A percentile compares a stretch with the other conserved stretches of the same genome.
These are phyloP conservation scores for Melanotaenia trifasciata DNA, from an alignment of 2,797 vertebrate genomes.

Conservation along the genomic window DNA sequence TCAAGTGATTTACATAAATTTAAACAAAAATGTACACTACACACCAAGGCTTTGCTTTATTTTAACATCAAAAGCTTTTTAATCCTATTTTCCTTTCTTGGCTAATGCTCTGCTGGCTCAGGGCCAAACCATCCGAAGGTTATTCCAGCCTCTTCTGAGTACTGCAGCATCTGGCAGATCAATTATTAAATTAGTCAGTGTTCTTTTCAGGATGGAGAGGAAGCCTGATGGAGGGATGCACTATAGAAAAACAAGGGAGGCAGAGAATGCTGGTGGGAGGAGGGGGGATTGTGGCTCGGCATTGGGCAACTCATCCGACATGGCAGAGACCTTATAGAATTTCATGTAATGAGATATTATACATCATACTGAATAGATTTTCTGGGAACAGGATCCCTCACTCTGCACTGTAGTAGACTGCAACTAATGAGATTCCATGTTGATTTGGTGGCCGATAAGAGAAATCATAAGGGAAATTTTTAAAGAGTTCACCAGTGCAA, in stretches of 20 bases:
- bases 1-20: conserved; percentile 64
- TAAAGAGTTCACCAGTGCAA: conserved; percentile 16
- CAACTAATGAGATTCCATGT: conserved; percentile 64
- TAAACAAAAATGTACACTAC: conserved; percentile 54
- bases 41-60: conserved; percentile 49
- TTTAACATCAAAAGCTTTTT: conserved; percentile 77
- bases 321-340: conserved; percentile 73
- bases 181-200: conserved; percentile 85
- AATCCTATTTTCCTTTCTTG: conserved; percentile 80
- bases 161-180: conserved; percentile 86
- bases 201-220: conserved; percentile 76
- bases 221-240: conserved; percentile 72
- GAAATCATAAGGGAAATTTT: conserved; percentile 33
- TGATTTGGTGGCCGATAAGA: conserved; percentile 59
- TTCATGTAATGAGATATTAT: conserved; percentile 82
- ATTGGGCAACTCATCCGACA: conserved; percentile 74
- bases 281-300: conserved; percentile 45
- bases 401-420: conserved; percentile 59
- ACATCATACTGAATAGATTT: conserved; percentile 77
- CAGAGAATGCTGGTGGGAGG: conserved; percentile 23
- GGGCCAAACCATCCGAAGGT: conserved; percentile 78
- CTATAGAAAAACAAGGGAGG: conserved; percentile 42
- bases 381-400: conserved; percentile 66
- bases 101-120: conserved; percentile 81
- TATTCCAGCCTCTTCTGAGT: conserved; percentile 81